Evolutionary conservation across 2,113 vertebrate species (phyloP).

Genomic region (Xenopus tropicalis): DNA sequence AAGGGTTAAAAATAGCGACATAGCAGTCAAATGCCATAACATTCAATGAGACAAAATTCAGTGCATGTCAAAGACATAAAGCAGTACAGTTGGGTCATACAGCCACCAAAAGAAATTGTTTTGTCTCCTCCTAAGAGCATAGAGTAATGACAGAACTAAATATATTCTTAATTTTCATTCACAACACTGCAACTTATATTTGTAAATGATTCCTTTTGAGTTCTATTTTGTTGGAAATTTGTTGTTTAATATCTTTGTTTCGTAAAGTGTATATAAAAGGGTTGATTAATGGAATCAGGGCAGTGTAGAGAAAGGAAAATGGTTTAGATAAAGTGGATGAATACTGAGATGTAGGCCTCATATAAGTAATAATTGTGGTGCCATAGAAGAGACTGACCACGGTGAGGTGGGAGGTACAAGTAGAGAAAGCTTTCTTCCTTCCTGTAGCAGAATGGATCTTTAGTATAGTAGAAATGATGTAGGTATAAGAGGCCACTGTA

Average conservation of each 20-base stretch:
- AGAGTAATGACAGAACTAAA: slow-evolving; percentile 13
- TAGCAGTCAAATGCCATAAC: slow-evolving; percentile 27
- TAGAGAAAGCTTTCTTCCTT: slow-evolving; percentile 2
- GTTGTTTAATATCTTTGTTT: slow-evolving; percentile 3
- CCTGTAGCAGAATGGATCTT: slow-evolving; percentile 1
- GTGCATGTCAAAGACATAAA: slow-evolving; percentile 23
- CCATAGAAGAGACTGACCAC: slow-evolving; percentile 6
- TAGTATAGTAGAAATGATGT: not conserved
- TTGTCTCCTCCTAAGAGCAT: slow-evolving; percentile 36
- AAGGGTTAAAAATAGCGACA: too few relatives aligned
- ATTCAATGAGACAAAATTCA: slow-evolving; percentile 29
- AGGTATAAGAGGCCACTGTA: not conserved
- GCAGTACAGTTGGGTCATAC: slow-evolving; percentile 22
- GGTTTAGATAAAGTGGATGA: not conserved
- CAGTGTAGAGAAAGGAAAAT: not conserved
- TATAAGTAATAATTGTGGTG: not conserved
- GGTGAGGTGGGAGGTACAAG: slow-evolving; percentile 4
- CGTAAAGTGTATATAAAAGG: slow-evolving; percentile 5
- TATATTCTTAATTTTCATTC: too few relatives aligned
- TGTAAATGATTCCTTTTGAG: too few relatives aligned
- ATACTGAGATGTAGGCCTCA: not conserved
- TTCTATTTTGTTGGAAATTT: too few relatives aligned
- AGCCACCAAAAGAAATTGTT: slow-evolving; percentile 27
- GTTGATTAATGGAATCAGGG: not conserved
- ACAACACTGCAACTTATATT: too few relatives aligned